Base-by-base conservation (phyloP, 92 coral and sea anemone genomes). In the Heliopora coerulea region DNA sequence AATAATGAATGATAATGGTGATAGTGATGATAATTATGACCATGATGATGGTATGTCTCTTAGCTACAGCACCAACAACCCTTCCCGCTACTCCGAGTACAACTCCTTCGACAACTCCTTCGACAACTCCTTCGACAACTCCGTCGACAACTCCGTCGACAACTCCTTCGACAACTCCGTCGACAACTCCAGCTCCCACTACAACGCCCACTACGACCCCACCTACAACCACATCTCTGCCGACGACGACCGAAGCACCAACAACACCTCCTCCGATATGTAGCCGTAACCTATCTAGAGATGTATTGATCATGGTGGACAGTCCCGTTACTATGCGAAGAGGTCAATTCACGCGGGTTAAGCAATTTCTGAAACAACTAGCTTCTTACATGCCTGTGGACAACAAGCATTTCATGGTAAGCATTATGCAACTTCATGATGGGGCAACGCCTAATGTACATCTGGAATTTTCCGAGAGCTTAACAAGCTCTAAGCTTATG, bases 191-290 rank as follows among this genome's bases (percentile, higher is more conserved):
- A 3, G 28, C 46, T 15, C 26, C 75, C 0, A 68, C 75, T 23
- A 35, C 54, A 13, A 8, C 37, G 12, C 75, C 75, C 25, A 50
- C 60, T 35, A 48, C 75, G 0, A 68, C 75, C 1, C 25, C 33
- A 14, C 41, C 41, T 2, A 40, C 60, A 0, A 48, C 75, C 5
- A 68, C 75, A 3, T 48, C 75, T 12, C 59, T 59, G 3, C 27
- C 2, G 15, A 40, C 75, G 3, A 68, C 75, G 18, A 56, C 77
- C 21, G 1, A 3, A 20, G 8, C 44, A 6, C 75, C 75, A 1
- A 68, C 75, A 13, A 56, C 77, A 31, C 62, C 63, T 3, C 77
- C 77, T 26, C 77, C 77, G 1, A 28, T 70, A 8, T 70, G 77
- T 32, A 52, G 39, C 44, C 34, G 19, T 15, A 33, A 52, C 12